These are phyloP conservation scores for Sialia sialis DNA, from an alignment of 2,113 vertebrate species.

Conservation along the genomic window DNA sequence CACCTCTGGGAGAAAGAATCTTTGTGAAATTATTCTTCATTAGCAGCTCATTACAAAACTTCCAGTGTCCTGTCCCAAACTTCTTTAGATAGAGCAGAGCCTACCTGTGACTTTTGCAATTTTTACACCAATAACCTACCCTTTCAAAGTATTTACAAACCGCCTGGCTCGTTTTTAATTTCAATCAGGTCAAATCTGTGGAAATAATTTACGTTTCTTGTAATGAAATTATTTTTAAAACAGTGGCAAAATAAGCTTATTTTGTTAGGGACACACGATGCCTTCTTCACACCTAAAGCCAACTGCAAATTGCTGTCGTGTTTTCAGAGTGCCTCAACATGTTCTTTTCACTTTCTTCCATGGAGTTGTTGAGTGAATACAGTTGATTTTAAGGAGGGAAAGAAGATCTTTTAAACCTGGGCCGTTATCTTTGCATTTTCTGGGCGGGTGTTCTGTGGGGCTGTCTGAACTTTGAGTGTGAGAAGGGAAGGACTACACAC, in stretches of 20 bases:
- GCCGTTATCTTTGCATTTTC: not conserved
- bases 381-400: not conserved
- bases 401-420: not conserved
- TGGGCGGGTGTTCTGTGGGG: not conserved
- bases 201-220: not conserved
- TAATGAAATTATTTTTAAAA: not conserved
- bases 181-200: not conserved
- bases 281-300: not conserved
- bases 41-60: not conserved
- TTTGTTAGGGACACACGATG: not conserved
- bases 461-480: not conserved
- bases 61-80: not conserved
- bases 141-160: not conserved
- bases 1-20: not conserved
- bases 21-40: not conserved
- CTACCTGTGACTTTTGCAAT: not conserved
- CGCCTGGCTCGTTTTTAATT: not conserved
- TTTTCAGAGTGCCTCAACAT: not conserved
- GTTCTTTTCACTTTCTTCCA: not conserved
- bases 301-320: not conserved
- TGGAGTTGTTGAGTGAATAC: not conserved
- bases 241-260: not conserved
- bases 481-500: not conserved
- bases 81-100: not conserved
- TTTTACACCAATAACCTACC: not conserved